Evolutionary conservation across 2,888 invertebrate species (phyloP).

Genomic region (Strigamia crassipes): DNA sequence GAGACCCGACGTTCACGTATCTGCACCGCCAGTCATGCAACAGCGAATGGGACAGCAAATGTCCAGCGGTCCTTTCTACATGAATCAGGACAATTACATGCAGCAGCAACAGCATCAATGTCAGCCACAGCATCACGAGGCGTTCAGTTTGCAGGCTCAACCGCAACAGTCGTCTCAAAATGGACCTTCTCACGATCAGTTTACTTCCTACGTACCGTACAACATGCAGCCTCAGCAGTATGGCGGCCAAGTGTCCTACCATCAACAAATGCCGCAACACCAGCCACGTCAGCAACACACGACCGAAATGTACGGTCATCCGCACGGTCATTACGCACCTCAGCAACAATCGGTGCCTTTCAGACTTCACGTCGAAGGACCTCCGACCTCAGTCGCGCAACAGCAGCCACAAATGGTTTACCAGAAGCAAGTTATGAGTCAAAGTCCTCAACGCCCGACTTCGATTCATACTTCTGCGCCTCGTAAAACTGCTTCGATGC

Average conservation of each 20-base stretch:
- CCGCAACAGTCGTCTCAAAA: slow-evolving; percentile 22
- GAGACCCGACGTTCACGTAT: neutral
- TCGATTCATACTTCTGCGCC: slow-evolving; percentile 55
- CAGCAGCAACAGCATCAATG: slow-evolving; percentile 19
- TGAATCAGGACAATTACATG: slow-evolving; percentile 47
- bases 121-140: slow-evolving; percentile 3
- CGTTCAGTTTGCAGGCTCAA: neutral
- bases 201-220: slow-evolving; percentile 36
- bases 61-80: slow-evolving; percentile 46
- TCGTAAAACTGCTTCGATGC: slow-evolving; percentile 66
- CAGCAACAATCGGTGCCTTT: neutral
- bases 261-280: slow-evolving; percentile 5
- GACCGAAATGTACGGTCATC: neutral
- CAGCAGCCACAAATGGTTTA: slow-evolving; percentile 50
- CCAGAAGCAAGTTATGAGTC: slow-evolving; percentile 44
- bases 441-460: slow-evolving; percentile 51
- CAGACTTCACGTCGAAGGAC: slow-evolving; percentile 45
- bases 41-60: neutral
- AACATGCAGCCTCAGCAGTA: slow-evolving; percentile 37
- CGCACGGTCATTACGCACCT: neutral
- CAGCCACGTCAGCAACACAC: neutral
- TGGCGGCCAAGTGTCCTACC: slow-evolving; percentile 1
- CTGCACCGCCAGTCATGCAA: neutral
- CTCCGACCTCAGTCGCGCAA: slow-evolving; percentile 30
- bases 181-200: neutral